These are phyloP conservation scores for Penaeus vannamei DNA, from an alignment of 1,140 invertebrate genomes.

Conservation along the genomic window DNA sequence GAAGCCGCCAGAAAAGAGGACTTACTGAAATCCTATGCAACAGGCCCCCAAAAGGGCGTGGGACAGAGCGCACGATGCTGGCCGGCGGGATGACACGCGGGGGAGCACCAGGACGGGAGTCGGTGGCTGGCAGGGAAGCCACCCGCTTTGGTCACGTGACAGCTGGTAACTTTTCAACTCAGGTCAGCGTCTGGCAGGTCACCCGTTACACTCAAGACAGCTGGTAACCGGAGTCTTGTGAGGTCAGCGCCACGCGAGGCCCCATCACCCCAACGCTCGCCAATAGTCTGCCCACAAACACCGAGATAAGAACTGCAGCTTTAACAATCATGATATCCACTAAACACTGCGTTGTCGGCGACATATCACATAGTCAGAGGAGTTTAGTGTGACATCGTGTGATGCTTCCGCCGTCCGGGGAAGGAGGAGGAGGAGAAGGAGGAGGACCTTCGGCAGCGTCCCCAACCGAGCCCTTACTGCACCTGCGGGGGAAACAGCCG, in stretches of 20 bases:
- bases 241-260: conserved; percentile 51
- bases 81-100: conserved; percentile 5
- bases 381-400: conserved; percentile 51
- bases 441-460: conserved; percentile 39
- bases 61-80: not conserved
- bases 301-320: conserved; percentile 36
- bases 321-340: conserved; percentile 52
- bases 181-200: too few relatives aligned
- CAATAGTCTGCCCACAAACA: conserved; percentile 26
- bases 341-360: conserved; percentile 56
- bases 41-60: conserved; percentile 1
- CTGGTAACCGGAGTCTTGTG: conserved; percentile 23
- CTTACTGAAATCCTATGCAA: conserved; percentile 47
- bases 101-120: conserved; percentile 12
- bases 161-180: conserved; percentile 3
- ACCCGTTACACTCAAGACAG: too few relatives aligned
- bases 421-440: conserved; percentile 46
- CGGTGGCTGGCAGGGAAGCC: not conserved
- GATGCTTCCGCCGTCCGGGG: conserved; percentile 41
- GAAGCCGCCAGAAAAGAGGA: conserved; percentile 31
- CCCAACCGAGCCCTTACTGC: conserved; percentile 37
- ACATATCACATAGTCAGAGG: conserved; percentile 55
- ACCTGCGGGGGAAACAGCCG: conserved; percentile 9
- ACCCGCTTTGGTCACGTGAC: conserved; percentile 9
- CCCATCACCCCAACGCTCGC: conserved; percentile 49